A percentile compares a stretch with the other conserved stretches of the same genome.
Conservation (phyloP, 1,140 invertebrate genomes). For the Aphelenchoides besseyi region DNA sequence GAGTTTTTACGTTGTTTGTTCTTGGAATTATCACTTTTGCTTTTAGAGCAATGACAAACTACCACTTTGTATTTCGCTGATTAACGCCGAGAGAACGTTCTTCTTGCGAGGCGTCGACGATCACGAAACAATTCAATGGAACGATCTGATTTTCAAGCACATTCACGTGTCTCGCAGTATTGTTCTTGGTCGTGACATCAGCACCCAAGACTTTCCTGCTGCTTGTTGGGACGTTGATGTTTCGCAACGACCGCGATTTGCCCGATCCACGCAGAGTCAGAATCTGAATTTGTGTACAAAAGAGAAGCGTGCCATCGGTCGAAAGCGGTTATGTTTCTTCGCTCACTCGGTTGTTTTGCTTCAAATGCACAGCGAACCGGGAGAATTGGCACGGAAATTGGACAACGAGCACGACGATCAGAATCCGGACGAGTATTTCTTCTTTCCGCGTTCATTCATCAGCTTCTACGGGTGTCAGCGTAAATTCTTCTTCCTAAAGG, state of each 20-base stretch:
- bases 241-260: neutral
- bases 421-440: neutral
- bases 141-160: neutral
- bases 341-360: neutral
- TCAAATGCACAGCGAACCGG: conserved; percentile 8
- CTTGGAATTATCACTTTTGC: neutral
- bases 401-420: neutral
- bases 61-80: neutral
- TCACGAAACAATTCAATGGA: neutral
- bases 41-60: conserved; percentile 5
- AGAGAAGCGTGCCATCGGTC: neutral
- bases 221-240: neutral
- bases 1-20: neutral
- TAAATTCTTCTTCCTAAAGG: neutral
- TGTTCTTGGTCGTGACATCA: neutral
- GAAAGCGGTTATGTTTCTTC: conserved; percentile 9
- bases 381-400: neutral
- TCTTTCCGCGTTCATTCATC: conserved; percentile 8
- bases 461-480: neutral
- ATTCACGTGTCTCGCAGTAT: neutral
- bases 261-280: neutral
- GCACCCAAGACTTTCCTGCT: neutral
- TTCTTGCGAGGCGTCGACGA: neutral
- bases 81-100: conserved; percentile 2
- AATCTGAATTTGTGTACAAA: neutral